Base-by-base conservation (phyloP, 2,888 invertebrate species). In the Eudemis profundana region DNA sequence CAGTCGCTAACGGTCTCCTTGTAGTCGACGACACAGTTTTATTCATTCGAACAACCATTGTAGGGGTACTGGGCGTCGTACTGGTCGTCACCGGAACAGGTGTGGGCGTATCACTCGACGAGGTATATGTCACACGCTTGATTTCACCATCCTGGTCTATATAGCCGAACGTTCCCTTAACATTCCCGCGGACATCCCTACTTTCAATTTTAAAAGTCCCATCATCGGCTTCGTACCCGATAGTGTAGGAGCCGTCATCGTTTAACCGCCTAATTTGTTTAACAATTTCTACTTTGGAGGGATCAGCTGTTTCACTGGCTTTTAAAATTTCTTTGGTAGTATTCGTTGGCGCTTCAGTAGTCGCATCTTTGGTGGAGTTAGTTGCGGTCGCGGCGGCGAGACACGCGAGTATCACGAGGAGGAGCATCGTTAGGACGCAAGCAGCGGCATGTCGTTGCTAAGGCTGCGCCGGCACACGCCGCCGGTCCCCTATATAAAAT, bases 181-280 rank as follows among this genome's bases (percentile, higher is more conserved):
- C 95, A 82, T 96, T 96, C 7, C 96, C 96, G 68, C 94, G 89
- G 51, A 96, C 95, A 83, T 96, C 96, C 69, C 96, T 92, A 76
- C 95, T 96, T 87, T 96, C 96, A 65, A 96, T 96, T 90, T 97
- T 96, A 84, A 96, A 97, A 0, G 96, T 96, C 3, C 97, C 97
- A 82, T 97, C 97, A 53, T 96, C 96, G 2, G 96, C 96, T 87
- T 97, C 97, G 78, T 96, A 97, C 0, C 97, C 97, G 69, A 96
- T 96, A 0, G 96, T 96, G 78, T 97, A 97, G 0, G 96, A 96
- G 27, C 97, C 97, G 79, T 97, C 97, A 57, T 96, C 95, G 81
- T 97, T 97, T 2, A 96, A 92, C 78, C 95, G 94, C 70, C 96
- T 94, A 73, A 97, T 96, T 84, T 96, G 96, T 81, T 96, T 96